Evolutionary conservation across 1,140 invertebrate species (phyloP), one percentile per base, ranked within the genome.

Genomic region (Microplitis demolitor): DNA sequence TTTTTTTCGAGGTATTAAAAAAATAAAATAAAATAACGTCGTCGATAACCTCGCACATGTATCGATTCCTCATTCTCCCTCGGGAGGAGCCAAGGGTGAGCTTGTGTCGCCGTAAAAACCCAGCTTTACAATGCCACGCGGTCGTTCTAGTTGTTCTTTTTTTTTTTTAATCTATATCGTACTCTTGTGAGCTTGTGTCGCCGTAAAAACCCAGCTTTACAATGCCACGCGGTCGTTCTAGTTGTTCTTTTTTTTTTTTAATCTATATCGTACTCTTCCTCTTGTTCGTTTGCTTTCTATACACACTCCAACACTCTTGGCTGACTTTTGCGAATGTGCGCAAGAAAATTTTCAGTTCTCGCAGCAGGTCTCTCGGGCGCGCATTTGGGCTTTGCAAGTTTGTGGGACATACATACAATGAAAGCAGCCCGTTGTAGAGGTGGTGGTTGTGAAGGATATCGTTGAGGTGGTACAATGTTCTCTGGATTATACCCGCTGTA

Each of bases 131-230:
- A 66, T 66, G 45, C 39, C 63, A 66, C 45, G 13, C 37, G 63
- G 61, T 54, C 24, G 51, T 54, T 54, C 61, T 31, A 4, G 24
- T 24, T 14, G 13, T 51, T n/a, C 45, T n/a, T 51, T 51, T 51
- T 51, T 51, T n/a, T 51, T 45, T 45, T 45, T 39, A 39, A 8
- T 39, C 37, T 9, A 8, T 39, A 39, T 39, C n/a, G 37, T 39
- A 39, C 9, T 39, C 5, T 4, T 39, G 39, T 45, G 11, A 45
- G 35, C 63, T 31, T 58, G 14, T 58, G 14, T 24, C 37, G 6
- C 39, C 63, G 63, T 66, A 66, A 66, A 66, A 66, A 37, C 63
- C 50, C 35, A 66, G 63, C 63, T 66, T 66, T 66, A 66, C 63
- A 66, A 66, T 66, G 45, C 39, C 63, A 66, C 45, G 13, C 37